Evolutionary conservation across 2,888 invertebrate genomes (phyloP).

Genomic region (Urechis unicinctus): DNA sequence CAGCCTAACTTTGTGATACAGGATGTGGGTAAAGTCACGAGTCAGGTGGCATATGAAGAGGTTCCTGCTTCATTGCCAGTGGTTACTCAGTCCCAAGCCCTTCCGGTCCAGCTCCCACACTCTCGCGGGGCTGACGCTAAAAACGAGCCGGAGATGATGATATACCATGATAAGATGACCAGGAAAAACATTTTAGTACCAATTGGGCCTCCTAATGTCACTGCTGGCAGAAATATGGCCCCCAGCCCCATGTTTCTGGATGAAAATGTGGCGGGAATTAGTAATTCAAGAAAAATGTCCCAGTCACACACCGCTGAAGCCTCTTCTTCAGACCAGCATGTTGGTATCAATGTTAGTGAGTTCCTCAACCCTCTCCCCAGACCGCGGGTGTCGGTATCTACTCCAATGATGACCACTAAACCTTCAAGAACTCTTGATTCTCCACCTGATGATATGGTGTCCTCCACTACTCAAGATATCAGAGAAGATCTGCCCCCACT

Average conservation of each 20-base stretch:
- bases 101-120: no score
- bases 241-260: neutral
- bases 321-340: neutral
- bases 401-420: neutral
- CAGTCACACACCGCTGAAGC: neutral
- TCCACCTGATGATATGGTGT: neutral
- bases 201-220: neutral
- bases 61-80: no score
- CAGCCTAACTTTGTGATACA: no score
- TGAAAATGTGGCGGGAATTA: neutral
- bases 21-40: no score
- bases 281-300: neutral
- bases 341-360: neutral
- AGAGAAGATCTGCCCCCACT: neutral
- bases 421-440: neutral
- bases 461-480: neutral
- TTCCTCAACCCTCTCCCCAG: neutral
- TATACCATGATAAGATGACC: neutral
- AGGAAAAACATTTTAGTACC: neutral
- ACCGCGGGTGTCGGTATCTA: neutral
- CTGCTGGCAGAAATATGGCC: neutral
- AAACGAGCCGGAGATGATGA: neutral
- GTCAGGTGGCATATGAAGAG: no score
- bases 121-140: neutral
- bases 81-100: no score